Evolutionary conservation across 2,888 invertebrate species (phyloP).

Genomic region (Ligdia adustata): DNA sequence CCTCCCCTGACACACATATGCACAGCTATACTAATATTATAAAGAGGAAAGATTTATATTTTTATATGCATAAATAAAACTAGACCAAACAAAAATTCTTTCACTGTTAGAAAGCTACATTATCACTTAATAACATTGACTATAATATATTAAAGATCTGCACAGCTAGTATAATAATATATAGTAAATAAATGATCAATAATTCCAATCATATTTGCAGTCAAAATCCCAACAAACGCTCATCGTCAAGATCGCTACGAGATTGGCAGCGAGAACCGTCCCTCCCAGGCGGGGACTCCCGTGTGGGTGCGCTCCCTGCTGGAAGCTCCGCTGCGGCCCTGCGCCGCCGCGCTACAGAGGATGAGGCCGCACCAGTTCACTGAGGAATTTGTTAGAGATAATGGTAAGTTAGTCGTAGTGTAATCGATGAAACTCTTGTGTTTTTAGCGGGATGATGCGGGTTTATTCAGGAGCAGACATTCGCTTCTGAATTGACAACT

Average conservation of each 20-base stretch:
- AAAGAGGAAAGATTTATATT: no score
- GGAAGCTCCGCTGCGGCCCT: constrained; percentile 64
- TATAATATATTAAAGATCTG: not conserved
- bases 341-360: constrained; percentile 59
- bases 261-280: constrained; percentile 68
- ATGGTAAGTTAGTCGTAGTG: no score
- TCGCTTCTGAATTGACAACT: no score
- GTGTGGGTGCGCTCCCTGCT: constrained; percentile 74
- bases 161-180: not conserved
- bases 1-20: no score
- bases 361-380: constrained; percentile 70
- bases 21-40: no score
- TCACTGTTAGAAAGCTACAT: no score
- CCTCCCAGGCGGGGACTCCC: constrained; percentile 75
- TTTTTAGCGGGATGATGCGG: no score
- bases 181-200: not conserved
- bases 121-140: no score
- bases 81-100: no score
- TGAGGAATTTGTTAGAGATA: constrained; percentile 75
- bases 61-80: no score
- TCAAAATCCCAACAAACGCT: constrained; percentile 79
- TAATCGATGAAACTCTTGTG: no score
- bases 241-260: constrained; percentile 80
- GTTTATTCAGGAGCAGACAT: no score
- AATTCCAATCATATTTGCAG: constrained; percentile 47